Evolutionary conservation across 2,888 invertebrate genomes (phyloP), one percentile per base, ranked within the genome.

Genomic region (Melanophora roralis): DNA sequence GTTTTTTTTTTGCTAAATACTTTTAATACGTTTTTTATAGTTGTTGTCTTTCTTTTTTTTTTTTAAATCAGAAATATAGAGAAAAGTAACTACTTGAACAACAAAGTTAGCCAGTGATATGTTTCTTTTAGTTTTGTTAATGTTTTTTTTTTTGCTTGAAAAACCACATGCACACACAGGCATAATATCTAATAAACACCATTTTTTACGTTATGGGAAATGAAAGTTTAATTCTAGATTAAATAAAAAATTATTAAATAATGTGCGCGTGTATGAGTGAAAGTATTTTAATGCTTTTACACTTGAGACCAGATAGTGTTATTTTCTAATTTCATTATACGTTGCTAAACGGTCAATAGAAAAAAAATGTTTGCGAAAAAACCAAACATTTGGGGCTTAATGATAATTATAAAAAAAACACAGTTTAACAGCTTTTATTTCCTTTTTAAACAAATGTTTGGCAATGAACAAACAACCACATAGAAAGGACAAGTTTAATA

Each of bases 151-250:
- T 14, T 14, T 34, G 14, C 43, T 16, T 1, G 27, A 27, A 23
- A 59, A 43, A 67, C 40, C 7, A 75, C 32, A 12, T 6, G 3
- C 27, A 27, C 27, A 27, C 27, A 27, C 27, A 27, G 27, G 7
- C 6, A 12, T 27, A 49, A 47, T 16, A 71, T n/a, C 6, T 53
- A 51, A 62, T 69, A 62, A 68, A 76, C 53, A 76, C 21, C 23
- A 65, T 53, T n/a, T 65, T 62, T 49, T 57, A 59, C 55, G 57
- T 64, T 49, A 49, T 77, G 71, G 51, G 71, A 77, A 77, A 65
- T 65, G 57, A 69, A 77, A 71, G 59, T 77, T 64, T 77, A 55
- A 65, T 71, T 65, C 14, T 40, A 45, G 64, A 21, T 49, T 47
- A 65, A 19, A 47, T 19, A 73, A 19, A 64, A 34, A 47, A 14